Evolutionary conservation across 2,888 invertebrate genomes (phyloP).

Genomic region (Eupithecia inturbata): DNA sequence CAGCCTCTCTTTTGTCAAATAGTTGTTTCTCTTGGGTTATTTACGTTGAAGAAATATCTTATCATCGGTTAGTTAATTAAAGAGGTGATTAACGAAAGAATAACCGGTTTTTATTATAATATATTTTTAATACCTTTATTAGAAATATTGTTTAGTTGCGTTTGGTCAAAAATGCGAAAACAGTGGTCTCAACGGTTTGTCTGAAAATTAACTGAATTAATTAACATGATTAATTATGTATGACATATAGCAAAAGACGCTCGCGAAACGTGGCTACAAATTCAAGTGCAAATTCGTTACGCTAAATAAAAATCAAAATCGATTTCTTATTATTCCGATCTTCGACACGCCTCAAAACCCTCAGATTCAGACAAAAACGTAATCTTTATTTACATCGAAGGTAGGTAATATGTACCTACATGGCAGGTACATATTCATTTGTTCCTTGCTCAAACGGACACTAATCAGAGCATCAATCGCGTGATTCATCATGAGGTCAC

Average conservation of each 20-base stretch:
- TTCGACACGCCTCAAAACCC: not conserved
- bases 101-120: not conserved
- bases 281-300: not conserved
- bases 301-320: not conserved
- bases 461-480: conserved; percentile 50
- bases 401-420: too few relatives aligned
- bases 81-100: not conserved
- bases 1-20: too few relatives aligned
- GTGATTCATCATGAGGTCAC: conserved; percentile 54
- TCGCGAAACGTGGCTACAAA: not conserved
- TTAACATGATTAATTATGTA: not conserved
- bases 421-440: conserved; percentile 8
- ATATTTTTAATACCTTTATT: not conserved
- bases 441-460: conserved; percentile 35
- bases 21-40: too few relatives aligned
- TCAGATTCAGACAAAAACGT: not conserved
- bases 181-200: not conserved
- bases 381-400: not conserved
- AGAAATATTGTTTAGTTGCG: not conserved
- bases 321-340: not conserved
- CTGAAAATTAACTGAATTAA: not conserved
- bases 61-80: not conserved
- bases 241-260: not conserved
- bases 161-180: not conserved
- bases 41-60: too few relatives aligned